Evolutionary conservation across 2,888 invertebrate genomes (phyloP).

Genomic region (Lasioglossum calceatum): DNA sequence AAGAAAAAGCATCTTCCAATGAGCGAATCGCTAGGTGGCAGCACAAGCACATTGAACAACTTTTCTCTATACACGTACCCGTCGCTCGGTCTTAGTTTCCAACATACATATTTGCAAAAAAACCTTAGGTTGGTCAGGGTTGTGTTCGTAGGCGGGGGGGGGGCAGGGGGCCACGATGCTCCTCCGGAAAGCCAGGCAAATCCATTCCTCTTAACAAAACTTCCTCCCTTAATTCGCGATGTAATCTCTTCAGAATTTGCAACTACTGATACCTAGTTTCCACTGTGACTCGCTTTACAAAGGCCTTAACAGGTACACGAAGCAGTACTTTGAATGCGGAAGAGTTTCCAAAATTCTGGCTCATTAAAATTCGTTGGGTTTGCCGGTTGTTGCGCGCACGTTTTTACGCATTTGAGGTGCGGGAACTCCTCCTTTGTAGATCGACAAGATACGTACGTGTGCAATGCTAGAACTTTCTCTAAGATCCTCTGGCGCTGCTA

Average conservation of each 20-base stretch:
- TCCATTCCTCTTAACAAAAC: slow-evolving; percentile 59
- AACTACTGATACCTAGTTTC: slow-evolving; percentile 71
- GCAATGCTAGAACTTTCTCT: neutral
- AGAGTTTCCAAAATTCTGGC: slow-evolving; percentile 36
- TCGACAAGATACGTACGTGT: neutral
- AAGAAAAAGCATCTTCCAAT: too few relatives aligned
- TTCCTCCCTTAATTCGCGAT: slow-evolving; percentile 75
- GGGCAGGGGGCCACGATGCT: neutral
- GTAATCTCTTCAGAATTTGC: slow-evolving; percentile 78
- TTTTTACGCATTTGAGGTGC: neutral
- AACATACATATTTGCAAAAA: too few relatives aligned
- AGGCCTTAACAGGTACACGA: slow-evolving; percentile 51
- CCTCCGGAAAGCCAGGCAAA: slow-evolving; percentile 22
- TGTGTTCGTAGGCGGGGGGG: too few relatives aligned
- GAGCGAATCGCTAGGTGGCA: too few relatives aligned
- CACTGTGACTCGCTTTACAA: slow-evolving; percentile 39
- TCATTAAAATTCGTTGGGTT: slow-evolving; percentile 38
- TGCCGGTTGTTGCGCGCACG: neutral
- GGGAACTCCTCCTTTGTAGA: neutral
- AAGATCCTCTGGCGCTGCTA: neutral
- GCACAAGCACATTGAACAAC: too few relatives aligned
- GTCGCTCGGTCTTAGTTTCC: too few relatives aligned
- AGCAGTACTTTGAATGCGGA: neutral
- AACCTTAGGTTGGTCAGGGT: too few relatives aligned
- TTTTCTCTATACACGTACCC: too few relatives aligned